Base-by-base conservation (phyloP, 1,140 invertebrate species). In the Diprion similis region DNA sequence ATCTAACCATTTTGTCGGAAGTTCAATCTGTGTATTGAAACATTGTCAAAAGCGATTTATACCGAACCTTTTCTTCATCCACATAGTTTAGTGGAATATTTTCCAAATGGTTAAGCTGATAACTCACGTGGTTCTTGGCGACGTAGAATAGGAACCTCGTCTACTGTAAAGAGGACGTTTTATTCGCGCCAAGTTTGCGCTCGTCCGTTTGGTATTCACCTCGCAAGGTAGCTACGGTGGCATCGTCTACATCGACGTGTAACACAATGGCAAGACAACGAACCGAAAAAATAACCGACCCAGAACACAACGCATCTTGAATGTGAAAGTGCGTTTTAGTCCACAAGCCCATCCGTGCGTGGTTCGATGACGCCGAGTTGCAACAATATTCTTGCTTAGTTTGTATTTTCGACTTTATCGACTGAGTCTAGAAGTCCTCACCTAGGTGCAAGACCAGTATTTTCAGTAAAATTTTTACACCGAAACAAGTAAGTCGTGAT, bases 211-310 rank as follows among this genome's bases (percentile, higher is more conserved):
- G 80, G 80, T 79, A 82, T 80, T 80, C 81, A 78, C 66, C 73
- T 71, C 78, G 74, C 74, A 73, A 77, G 72, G 78, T 76, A 77
- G 70, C 71, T 47, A 73, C 75, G 71, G 74, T 24, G 66, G 74
- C 73, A 76, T 78, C 79, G 74, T 81, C 80, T 80, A 78, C 79
- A 78, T 79, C 78, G 80, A 79, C 77, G 78, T 37, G 24, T 82
- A 80, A 81, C 83, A 84, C 83, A 84, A 84, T 84, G 82, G 81
- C 79, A 79, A 84, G 83, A 84, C 83, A 83, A 84, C 83, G 83
- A 84, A 84, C 81, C 82, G 82, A 84, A 84, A 84, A 79, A 84
- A 83, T 83, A 84, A 83, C 82, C 82, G 82, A 83, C 77, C 81
- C 83, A 82, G 80, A 83, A 83, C 76, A 78, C 78, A 80, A 80